Base-by-base conservation (phyloP, 2,888 invertebrate genomes). In the Epistrophe grossulariae region DNA sequence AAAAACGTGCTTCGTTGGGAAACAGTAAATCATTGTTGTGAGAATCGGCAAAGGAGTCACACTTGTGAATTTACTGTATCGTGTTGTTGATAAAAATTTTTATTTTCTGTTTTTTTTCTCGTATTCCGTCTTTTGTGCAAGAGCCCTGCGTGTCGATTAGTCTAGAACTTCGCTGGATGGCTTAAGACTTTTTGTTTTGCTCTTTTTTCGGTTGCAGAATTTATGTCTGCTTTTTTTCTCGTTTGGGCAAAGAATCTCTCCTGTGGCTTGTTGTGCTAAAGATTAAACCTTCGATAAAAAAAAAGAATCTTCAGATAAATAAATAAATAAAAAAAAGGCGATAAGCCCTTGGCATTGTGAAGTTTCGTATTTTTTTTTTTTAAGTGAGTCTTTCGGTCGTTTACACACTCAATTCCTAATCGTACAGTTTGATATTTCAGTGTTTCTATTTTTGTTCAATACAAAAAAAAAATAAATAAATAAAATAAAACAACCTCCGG, bases 1-100 rank as follows among this genome's bases (percentile, higher is more conserved):
- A 92, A 92, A 70, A 92, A 92, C 92, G 92, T 92, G 92, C 92
- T 92, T 89, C 90, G 85, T 68, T 88, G 89, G 90, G 91, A 89
- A 91, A 92, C 92, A 90, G 92, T 92, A 91, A 92, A 92, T 92
- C 92, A 92, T 92, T 92, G 89, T 89, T 90, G 90, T 90, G 90
- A 90, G 92, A 92, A 92, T 91, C 92, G 92, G 91, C 90, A 89
- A 89, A 89, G 89, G 78, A 85, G 78, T 81, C 81, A 70, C 74
- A 81, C 31, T 66, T 59, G 40, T 57, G 64, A 72, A 72, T 68
- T 72, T 45, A 60, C 35, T 31, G 24, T 71, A 24, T 79, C 80
- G 66, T 72, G 45, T 68, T 43, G 24, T 24, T 24, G 24, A 4
- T 13, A 15, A 43, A 35, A 52, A 70, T 55, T 66, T 62, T 72